Base-by-base conservation (phyloP, 1,140 invertebrate genomes). In the Trichogramma pretiosum region DNA sequence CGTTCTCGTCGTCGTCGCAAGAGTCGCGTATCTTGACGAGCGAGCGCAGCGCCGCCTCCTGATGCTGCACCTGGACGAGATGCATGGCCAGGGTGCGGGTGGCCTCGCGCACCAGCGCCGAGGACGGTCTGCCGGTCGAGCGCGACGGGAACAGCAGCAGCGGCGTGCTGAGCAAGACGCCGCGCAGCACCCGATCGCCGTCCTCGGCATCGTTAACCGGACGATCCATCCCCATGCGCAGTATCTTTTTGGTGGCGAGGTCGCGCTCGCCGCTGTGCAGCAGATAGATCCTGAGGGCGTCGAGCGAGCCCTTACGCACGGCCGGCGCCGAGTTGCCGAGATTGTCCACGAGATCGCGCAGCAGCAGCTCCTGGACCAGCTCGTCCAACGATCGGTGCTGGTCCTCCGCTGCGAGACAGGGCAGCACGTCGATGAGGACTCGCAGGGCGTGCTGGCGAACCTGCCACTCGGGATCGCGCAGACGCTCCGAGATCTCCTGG, bases 391-490 rank as follows among this genome's bases (percentile, higher is more conserved):
- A 70, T 35, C 78, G 72, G 19, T 46, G 47, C 11, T 75, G 74
- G 1, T 11, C 3, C 1, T 45, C 22, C 9, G 42, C 0, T 11
- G 10, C 22, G 44, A 85, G 72, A 14, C 83, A 78, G 1, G 85
- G 82, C 7, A 88, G 65, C 17, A 87, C 70, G 63, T 88, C 85
- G 9, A 79, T 77, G 3, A 88, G 72, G 5, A 88, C 84, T 41
- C 84, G 67, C 1, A 87, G 64, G 16, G 84, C 84, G 60, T 89
- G 84, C 35, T 87, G 81, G 3, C 86, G 75, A 14, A 88, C 84
- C 63, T 87, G 83, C 80, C 84, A 84, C 65, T 88, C 85, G 0
- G 84, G 83, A 65, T 86, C 81, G 28, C 76, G 74, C n/a, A 88
- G 70, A 28, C 85, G 74, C 36, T 81, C 78, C 18, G 77, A 73